Conservation (phyloP, 64 coral and sea anemone genomes). For the Pachyseris speciosa region DNA sequence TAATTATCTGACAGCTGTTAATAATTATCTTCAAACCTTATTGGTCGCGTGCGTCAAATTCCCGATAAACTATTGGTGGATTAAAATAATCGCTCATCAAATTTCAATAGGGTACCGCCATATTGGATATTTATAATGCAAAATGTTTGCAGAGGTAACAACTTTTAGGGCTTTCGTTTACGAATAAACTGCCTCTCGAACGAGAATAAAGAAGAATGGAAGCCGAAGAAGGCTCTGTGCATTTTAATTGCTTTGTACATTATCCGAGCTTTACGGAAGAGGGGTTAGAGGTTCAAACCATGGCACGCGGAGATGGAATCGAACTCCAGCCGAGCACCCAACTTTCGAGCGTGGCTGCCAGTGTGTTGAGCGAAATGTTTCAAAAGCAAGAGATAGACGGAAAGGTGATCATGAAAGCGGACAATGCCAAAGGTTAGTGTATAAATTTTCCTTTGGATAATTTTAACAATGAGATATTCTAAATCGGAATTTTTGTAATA, state of each 20-base stretch:
- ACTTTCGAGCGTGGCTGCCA: slow-evolving; percentile 72
- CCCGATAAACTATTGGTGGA: slow-evolving; percentile 78
- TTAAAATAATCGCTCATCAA: slow-evolving; percentile 85
- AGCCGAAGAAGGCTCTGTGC: slow-evolving; percentile 9
- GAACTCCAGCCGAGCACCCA: slow-evolving; percentile 39
- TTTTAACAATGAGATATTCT: neutral
- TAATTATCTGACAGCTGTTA: slow-evolving; percentile 73
- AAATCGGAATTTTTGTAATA: neutral
- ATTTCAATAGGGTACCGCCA: slow-evolving; percentile 72
- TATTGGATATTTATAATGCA: slow-evolving; percentile 59
- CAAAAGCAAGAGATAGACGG: slow-evolving; percentile 89
- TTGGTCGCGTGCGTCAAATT: slow-evolving; percentile 59
- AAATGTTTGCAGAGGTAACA: neutral
- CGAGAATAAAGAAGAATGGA: slow-evolving; percentile 35
- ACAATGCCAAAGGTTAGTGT: slow-evolving; percentile 84
- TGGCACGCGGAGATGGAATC: slow-evolving; percentile 75
- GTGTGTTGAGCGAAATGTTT: slow-evolving; percentile 90
- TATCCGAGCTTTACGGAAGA: slow-evolving; percentile 69
- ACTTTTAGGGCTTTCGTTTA: neutral
- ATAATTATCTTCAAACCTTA: slow-evolving; percentile 85
- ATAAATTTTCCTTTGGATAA: neutral
- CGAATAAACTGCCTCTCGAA: neutral
- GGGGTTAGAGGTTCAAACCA: slow-evolving; percentile 66
- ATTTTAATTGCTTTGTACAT: slow-evolving; percentile 75
- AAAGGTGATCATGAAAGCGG: slow-evolving; percentile 93